Evolutionary conservation across 2,113 vertebrate species (phyloP), one percentile per base, ranked within the genome.

Genomic region (Sakesphorus luctuosus): DNA sequence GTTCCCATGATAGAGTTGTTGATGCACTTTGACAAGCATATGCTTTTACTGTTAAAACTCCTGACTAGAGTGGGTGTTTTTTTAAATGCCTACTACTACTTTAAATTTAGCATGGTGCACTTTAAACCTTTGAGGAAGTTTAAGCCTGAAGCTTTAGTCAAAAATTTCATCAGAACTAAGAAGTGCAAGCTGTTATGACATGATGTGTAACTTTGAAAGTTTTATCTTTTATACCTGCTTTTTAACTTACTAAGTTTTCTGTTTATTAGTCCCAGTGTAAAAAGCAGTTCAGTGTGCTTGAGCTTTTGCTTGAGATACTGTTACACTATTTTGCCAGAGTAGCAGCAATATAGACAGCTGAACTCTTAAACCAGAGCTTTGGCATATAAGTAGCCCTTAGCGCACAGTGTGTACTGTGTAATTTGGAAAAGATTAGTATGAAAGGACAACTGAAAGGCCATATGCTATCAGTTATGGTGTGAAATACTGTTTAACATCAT

Each of bases 351-450:
- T 2, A 79, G 87, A 53, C 58, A 89, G 88, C 80, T 96, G 92
- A 96, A 94, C 92, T 96, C 78, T 93, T 88, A 83, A 77, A 89
- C 93, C 65, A 53, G 66, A 90, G 76, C 82, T 93, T 3, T 95
- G 94, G 93, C 93, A 47, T 11, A 7, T 11, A 5, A 1, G 0
- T 6, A 72, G 87, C 52, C 59, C 68, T 91, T 38, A 49, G 78
- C 1, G 46, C 85, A 87, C 87, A 93, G 63, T 6, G 23, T 56
- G 93, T 84, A 66, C 89, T 85, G 62, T 62, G 72, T 90, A 63
- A 94, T 94, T 94, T 96, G 95, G 96, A 97, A 97, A 94, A 93
- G 91, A 92, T 94, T 74, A 88, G 59, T 74, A 36, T 69, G 35
- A 86, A 95, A 89, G 84, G 71, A 92, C 85, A 87, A 24, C 5